Evolutionary conservation across 2,888 invertebrate genomes (phyloP).

Genomic region (Tiphia femorata): DNA sequence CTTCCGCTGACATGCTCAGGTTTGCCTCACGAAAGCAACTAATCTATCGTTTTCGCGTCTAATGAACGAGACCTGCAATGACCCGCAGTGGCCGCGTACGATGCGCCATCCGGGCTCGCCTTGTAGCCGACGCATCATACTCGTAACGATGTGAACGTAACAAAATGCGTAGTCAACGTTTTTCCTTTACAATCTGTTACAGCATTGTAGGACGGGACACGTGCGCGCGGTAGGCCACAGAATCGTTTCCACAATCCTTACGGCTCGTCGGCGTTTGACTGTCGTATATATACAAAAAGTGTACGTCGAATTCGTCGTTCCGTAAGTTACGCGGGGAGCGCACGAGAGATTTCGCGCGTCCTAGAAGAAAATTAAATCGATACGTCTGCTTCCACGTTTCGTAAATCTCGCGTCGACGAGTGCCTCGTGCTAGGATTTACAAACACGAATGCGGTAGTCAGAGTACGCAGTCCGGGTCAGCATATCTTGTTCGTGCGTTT

Average conservation of each 20-base stretch:
- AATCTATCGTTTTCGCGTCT: slow-evolving; percentile 46
- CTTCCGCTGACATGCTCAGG: slow-evolving; percentile 44
- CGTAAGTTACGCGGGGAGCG: not conserved
- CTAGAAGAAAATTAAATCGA: too few relatives aligned
- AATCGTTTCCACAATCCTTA: not conserved
- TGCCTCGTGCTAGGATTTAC: too few relatives aligned
- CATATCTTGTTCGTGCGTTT: slow-evolving; percentile 6
- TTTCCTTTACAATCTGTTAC: not conserved
- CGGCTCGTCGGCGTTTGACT: not conserved
- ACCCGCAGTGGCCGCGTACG: slow-evolving; percentile 38
- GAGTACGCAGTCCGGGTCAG: too few relatives aligned
- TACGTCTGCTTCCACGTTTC: too few relatives aligned
- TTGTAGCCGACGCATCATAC: not conserved
- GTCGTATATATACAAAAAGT: not conserved
- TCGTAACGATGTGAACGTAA: not conserved
- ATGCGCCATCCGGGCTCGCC: slow-evolving; percentile 23
- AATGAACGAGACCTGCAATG: slow-evolving; percentile 28
- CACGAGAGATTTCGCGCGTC: too few relatives aligned
- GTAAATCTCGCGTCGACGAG: too few relatives aligned
- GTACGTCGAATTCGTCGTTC: not conserved
- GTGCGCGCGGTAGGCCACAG: not conserved
- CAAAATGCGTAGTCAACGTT: not conserved
- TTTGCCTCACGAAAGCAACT: slow-evolving; percentile 49
- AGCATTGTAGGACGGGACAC: not conserved
- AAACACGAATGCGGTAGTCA: too few relatives aligned